Evolutionary conservation across 2,888 invertebrate species (phyloP).

Genomic region (Agelastica alni): DNA sequence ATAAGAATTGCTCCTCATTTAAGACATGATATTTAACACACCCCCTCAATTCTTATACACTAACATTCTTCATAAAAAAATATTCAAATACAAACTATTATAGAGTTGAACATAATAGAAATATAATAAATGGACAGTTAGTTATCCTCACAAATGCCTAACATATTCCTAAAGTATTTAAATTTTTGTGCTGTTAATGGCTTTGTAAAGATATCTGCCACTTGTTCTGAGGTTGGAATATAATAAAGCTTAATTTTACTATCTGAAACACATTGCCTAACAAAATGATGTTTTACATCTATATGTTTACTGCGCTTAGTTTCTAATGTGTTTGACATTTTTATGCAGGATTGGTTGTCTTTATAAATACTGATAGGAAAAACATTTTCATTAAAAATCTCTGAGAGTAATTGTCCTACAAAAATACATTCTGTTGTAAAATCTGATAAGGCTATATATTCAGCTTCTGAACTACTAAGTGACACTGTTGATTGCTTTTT

Average conservation of each 20-base stretch:
- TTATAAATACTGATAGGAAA: background rate
- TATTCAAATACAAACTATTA: background rate
- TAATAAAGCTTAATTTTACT: no score
- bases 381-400: background rate
- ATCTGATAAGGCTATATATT: no score
- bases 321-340: background rate
- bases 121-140: background rate
- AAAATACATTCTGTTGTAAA: background rate
- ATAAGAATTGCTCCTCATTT: no score
- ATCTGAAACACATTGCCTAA: no score
- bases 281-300: background rate
- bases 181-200: background rate
- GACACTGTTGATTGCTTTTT: slow-evolving; percentile 33
- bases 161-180: background rate
- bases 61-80: background rate
- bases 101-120: no score
- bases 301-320: background rate
- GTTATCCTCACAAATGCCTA: no score
- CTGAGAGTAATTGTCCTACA: background rate
- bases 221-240: background rate
- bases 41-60: background rate
- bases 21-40: no score
- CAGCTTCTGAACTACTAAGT: slow-evolving; percentile 28
- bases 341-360: background rate
- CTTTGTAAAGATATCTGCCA: background rate